Percentiles rank a stretch among this genome's conserved stretches.
These are phyloP conservation scores for Clivina fossor DNA, from an alignment of 2,888 invertebrate genomes.

Conservation along the genomic window DNA sequence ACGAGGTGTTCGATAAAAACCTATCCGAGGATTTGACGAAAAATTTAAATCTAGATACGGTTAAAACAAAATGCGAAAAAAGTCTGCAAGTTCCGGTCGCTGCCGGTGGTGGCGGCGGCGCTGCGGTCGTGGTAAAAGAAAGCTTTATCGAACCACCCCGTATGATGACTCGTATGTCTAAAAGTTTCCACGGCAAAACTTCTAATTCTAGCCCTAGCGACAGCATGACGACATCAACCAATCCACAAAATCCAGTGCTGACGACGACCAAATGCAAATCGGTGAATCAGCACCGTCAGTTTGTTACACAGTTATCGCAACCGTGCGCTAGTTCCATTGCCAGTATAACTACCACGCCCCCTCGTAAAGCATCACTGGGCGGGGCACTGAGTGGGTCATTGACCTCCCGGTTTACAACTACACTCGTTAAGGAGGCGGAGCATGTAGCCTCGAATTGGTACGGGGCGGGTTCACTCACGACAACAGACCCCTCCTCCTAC, in stretches of 20 bases:
- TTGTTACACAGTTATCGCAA: conserved; percentile 47
- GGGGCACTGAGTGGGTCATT: conserved; percentile 34
- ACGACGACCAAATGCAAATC: conserved; percentile 15
- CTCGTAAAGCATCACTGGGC: conserved; percentile 45
- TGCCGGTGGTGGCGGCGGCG: conserved; percentile 47
- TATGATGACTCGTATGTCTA: conserved; percentile 54
- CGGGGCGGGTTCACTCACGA: not conserved
- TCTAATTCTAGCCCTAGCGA: conserved; percentile 47
- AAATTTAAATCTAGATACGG: conserved; percentile 42
- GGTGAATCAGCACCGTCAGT: conserved; percentile 42
- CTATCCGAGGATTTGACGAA: conserved; percentile 43
- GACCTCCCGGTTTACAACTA: conserved; percentile 53
- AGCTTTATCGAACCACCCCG: conserved; percentile 56
- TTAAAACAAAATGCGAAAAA: conserved; percentile 43
- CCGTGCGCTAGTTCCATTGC: conserved; percentile 42
- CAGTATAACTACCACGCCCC: conserved; percentile 10
- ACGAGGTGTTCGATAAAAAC: conserved; percentile 38
- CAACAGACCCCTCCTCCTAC: conserved; percentile 1
- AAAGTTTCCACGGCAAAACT: conserved; percentile 53
- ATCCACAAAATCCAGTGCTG: not conserved
- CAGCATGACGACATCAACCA: conserved; percentile 39
- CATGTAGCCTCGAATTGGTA: conserved; percentile 46
- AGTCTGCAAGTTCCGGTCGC: conserved; percentile 34
- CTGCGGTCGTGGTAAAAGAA: conserved; percentile 56
- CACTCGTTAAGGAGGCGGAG: conserved; percentile 50